A percentile compares a stretch with the other conserved stretches of the same genome.
These are phyloP conservation scores for Bujurquina vittata DNA, from an alignment of 2,113 vertebrate species.

Conservation along the genomic window DNA sequence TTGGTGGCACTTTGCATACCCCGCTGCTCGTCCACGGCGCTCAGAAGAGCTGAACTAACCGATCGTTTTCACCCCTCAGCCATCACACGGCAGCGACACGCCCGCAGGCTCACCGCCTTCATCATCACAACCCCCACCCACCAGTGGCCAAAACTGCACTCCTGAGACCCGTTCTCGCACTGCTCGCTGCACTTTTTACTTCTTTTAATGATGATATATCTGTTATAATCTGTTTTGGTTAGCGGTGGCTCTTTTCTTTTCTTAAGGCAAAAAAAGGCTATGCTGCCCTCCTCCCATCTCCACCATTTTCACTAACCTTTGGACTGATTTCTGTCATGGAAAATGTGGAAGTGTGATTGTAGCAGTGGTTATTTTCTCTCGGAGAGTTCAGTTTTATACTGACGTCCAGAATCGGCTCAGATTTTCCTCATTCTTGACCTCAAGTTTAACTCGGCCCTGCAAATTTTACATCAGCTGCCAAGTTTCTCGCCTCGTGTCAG, in stretches of 20 bases:
- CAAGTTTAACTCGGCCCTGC: not conserved
- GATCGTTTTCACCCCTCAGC: not conserved
- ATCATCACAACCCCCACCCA: not conserved
- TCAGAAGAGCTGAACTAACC: conserved; percentile 3
- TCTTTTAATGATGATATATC: not conserved
- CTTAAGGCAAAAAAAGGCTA: not conserved
- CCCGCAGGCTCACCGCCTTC: conserved; percentile 2
- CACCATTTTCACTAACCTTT: not conserved
- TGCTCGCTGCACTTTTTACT: not conserved
- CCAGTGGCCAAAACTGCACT: not conserved
- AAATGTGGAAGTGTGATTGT: not conserved
- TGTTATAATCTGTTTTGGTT: conserved; percentile 11
- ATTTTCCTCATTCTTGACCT: not conserved
- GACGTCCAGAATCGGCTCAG: not conserved
- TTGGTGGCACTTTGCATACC: conserved; percentile 51
- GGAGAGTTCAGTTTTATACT: not conserved
- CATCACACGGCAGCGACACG: not conserved
- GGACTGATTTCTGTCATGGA: not conserved
- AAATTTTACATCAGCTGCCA: not conserved
- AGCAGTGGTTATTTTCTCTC: not conserved
- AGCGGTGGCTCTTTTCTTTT: not conserved
- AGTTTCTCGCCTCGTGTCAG: not conserved
- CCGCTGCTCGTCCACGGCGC: not conserved
- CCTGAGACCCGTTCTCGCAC: not conserved
- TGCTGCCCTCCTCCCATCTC: conserved; percentile 22